Conservation (phyloP, 1,140 invertebrate genomes). For the Euwallacea similis region DNA sequence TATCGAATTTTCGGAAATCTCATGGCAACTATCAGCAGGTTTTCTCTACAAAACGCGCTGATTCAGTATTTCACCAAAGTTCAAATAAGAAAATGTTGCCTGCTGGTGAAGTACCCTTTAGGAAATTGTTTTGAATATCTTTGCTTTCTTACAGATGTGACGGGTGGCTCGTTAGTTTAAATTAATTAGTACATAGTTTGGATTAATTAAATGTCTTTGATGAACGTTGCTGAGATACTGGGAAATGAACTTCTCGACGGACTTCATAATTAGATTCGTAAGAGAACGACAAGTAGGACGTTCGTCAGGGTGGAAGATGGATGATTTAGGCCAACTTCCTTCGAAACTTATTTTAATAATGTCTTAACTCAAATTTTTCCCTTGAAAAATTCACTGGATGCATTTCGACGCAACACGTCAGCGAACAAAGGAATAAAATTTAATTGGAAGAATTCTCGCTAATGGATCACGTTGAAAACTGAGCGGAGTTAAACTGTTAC, state of each 20-base stretch:
- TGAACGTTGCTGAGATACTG: background rate
- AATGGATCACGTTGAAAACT: conserved; percentile 28
- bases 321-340: background rate
- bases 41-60: too few species aligned
- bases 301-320: conserved; percentile 1
- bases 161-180: background rate
- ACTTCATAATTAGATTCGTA: conserved; percentile 6
- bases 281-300: background rate
- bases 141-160: too few species aligned
- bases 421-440: conserved; percentile 8
- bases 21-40: too few species aligned
- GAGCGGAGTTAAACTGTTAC: conserved; percentile 20
- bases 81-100: background rate
- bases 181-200: background rate
- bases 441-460: conserved; percentile 16
- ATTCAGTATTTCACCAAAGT: too few species aligned
- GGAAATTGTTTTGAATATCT: too few species aligned
- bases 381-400: too few species aligned
- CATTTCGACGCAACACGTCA: background rate
- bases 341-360: background rate
- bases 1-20: too few species aligned
- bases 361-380: too few species aligned
- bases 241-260: background rate
- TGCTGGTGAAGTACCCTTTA: background rate
- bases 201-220: conserved; percentile 3